Evolutionary conservation across 1,140 invertebrate species (phyloP).

Genomic region (Hyles euphorbiae): DNA sequence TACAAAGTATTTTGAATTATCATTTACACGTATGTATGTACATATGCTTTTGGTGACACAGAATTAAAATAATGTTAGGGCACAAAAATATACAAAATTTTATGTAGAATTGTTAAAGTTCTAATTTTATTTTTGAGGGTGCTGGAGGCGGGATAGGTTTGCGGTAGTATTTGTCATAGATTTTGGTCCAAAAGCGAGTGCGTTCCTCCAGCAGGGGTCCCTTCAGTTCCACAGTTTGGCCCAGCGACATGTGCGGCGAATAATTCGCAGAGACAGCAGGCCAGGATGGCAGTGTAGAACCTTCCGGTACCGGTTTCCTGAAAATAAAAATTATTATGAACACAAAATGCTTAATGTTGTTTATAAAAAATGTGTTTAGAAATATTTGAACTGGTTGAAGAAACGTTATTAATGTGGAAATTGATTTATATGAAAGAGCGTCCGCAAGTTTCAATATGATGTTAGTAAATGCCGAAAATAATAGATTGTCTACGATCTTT

Average conservation of each 20-base stretch:
- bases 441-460: no score
- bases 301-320: conserved; percentile 16
- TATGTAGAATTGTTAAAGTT: no score
- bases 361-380: background rate
- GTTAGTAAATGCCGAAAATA: no score
- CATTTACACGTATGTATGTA: no score
- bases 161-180: conserved; percentile 17
- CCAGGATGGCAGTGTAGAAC: conserved; percentile 17
- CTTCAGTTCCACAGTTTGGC: conserved; percentile 11
- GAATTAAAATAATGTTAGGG: no score
- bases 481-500: no score
- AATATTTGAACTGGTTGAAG: background rate
- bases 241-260: conserved; percentile 17
- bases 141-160: conserved; percentile 9
- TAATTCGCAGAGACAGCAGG: conserved; percentile 7
- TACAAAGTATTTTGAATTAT: no score
- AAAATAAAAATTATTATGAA: background rate
- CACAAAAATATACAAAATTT: no score
- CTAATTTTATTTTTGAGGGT: background rate
- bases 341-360: no score
- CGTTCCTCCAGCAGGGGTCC: conserved; percentile 9
- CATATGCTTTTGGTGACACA: no score
- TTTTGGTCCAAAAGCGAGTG: conserved; percentile 17
- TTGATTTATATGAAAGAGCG: background rate
- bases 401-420: background rate